Percentiles rank a stretch among this genome's conserved stretches.
phyloP scores from a whole-genome alignment of 2,888 invertebrate species.

The Machimus rusticus region DNA sequence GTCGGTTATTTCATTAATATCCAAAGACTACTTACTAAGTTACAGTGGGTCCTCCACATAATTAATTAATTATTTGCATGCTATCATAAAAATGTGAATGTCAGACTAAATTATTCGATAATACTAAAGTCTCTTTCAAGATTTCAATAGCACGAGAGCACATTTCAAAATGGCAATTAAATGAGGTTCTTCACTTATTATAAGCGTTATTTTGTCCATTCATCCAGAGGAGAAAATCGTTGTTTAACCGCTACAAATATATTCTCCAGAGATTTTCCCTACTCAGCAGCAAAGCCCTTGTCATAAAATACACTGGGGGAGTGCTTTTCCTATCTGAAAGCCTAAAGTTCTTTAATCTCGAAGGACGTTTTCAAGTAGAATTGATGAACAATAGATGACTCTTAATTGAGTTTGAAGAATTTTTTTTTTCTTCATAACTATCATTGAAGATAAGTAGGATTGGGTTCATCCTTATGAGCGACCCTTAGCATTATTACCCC shows the following conservation, averaged over 20 bases:
- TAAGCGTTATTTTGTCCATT: neutral
- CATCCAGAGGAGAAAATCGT: neutral
- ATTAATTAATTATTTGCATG: too few relatives aligned
- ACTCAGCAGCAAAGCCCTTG: neutral
- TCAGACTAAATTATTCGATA: too few relatives aligned
- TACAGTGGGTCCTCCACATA: too few relatives aligned
- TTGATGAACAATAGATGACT: slow-evolving; percentile 14
- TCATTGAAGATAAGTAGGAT: neutral
- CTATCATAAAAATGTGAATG: too few relatives aligned
- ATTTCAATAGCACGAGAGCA: too few relatives aligned
- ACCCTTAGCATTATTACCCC: neutral
- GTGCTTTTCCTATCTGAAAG: slow-evolving; percentile 1
- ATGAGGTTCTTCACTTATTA: neutral
- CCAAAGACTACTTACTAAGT: too few relatives aligned
- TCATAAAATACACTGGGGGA: neutral
- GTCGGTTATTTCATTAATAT: too few relatives aligned
- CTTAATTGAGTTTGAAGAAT: slow-evolving; percentile 11
- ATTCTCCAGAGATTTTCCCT: neutral
- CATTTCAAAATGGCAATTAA: neutral
- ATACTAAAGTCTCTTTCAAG: too few relatives aligned
- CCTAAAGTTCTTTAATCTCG: neutral
- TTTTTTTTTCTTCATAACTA: neutral
- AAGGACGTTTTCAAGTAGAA: slow-evolving; percentile 9
- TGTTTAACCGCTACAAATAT: neutral
- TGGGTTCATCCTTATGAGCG: neutral